phyloP scores from a whole-genome alignment of 2,797 vertebrate species.

The Anomalospiza imberbis region DNA sequence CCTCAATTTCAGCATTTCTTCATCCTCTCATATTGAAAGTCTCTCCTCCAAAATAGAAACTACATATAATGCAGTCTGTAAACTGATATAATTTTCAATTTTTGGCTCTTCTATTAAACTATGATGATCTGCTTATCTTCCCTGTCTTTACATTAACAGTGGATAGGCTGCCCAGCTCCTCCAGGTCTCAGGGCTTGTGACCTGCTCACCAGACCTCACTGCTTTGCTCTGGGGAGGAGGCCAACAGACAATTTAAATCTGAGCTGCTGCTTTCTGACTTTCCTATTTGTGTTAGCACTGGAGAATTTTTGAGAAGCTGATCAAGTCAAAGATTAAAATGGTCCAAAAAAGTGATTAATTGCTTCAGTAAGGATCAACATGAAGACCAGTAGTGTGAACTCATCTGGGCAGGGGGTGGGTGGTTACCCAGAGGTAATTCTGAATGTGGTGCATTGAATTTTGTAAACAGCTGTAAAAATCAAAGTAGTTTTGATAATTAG shows the following conservation, averaged over 20 bases:
- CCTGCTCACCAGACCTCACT: background rate
- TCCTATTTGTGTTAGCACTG: background rate
- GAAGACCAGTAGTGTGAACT: background rate
- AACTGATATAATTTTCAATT: background rate
- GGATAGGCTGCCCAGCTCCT: background rate
- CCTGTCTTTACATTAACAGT: background rate
- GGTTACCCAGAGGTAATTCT: background rate
- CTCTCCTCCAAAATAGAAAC: background rate
- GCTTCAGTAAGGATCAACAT: background rate
- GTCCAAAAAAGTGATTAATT: background rate
- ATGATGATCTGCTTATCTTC: background rate
- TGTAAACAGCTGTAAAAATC: background rate
- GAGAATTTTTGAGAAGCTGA: background rate
- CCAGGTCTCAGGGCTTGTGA: background rate
- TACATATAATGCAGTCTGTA: background rate
- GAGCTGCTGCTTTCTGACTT: background rate
- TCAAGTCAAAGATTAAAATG: background rate
- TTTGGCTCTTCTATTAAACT: background rate
- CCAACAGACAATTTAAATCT: background rate
- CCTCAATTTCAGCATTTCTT: background rate
- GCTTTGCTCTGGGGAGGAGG: background rate
- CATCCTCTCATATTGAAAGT: background rate
- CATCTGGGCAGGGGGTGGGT: background rate
- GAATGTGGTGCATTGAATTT: background rate
- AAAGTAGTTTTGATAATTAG: background rate